Conservation (phyloP, 2,113 vertebrate genomes). For the Mus spicilegus region DNA sequence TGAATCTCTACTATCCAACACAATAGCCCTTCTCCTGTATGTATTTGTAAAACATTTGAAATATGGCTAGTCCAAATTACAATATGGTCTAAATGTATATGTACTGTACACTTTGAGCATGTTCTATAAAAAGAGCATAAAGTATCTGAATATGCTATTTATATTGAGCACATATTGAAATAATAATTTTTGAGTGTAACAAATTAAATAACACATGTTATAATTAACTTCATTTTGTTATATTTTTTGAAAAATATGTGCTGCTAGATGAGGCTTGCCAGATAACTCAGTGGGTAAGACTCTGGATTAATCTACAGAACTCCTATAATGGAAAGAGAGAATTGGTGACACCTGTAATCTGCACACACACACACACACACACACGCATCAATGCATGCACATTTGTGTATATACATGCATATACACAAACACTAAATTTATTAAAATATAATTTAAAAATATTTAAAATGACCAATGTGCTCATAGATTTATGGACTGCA, state of each 20-base stretch:
- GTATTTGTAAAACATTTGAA: background rate
- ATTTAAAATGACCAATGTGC: background rate
- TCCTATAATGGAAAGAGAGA: background rate
- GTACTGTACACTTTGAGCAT: background rate
- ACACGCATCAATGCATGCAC: background rate
- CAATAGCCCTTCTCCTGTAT: background rate
- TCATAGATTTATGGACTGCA: background rate
- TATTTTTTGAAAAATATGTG: background rate
- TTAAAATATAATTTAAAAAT: background rate
- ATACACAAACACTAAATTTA: background rate
- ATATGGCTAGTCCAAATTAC: background rate
- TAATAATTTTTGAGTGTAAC: background rate
- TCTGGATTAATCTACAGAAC: background rate
- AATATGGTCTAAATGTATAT: background rate
- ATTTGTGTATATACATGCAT: background rate
- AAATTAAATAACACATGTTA: background rate
- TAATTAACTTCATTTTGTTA: background rate
- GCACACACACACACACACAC: background rate
- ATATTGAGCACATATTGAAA: background rate
- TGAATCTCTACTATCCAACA: background rate
- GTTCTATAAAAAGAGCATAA: background rate
- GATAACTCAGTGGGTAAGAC: background rate
- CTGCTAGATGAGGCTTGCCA: background rate
- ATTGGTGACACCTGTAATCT: background rate
- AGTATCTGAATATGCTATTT: background rate